Evolutionary conservation across 2,797 vertebrate genomes (phyloP).

Genomic region (Sparidentex hasta): DNA sequence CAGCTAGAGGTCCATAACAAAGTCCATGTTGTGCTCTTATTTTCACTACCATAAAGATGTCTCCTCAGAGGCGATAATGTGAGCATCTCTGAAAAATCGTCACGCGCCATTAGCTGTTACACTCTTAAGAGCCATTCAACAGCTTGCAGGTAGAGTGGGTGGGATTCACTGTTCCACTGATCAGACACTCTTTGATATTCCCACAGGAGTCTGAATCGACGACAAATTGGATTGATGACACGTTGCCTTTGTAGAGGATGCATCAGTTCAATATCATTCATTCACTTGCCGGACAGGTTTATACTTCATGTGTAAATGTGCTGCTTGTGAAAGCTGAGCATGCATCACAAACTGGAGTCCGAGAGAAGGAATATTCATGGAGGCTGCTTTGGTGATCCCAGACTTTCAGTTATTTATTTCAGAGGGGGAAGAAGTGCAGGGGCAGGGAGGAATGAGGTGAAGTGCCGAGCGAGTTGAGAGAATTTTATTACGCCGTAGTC

Average conservation of each 20-base stretch:
- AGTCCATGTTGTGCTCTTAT: constrained; percentile 2
- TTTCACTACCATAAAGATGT: constrained; percentile 21
- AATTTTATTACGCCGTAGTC: constrained; percentile 52
- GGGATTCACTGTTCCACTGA: constrained; percentile 34
- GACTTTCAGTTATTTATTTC: constrained; percentile 60
- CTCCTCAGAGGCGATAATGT: constrained; percentile 44
- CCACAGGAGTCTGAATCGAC: constrained; percentile 49
- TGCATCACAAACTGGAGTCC: constrained; percentile 28
- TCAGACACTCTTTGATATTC: constrained; percentile 46
- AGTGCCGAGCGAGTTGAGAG: constrained; percentile 43
- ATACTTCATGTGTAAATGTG: constrained; percentile 47
- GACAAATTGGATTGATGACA: constrained; percentile 51
- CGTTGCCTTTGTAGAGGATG: constrained; percentile 44
- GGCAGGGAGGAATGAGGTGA: constrained; percentile 57
- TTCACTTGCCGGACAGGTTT: constrained; percentile 28
- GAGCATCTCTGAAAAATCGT: constrained; percentile 52
- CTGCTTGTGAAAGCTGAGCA: constrained; percentile 46
- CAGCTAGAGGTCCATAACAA: not conserved
- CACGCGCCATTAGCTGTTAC: constrained; percentile 56
- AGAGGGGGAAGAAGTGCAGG: constrained; percentile 55
- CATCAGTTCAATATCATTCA: constrained; percentile 35
- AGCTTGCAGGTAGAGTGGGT: constrained; percentile 50
- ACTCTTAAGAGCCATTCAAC: constrained; percentile 46
- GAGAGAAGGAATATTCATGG: constrained; percentile 71
- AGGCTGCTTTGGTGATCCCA: constrained; percentile 49